Conservation (phyloP, 2,888 invertebrate species). For the Drosophila emarginata region DNA sequence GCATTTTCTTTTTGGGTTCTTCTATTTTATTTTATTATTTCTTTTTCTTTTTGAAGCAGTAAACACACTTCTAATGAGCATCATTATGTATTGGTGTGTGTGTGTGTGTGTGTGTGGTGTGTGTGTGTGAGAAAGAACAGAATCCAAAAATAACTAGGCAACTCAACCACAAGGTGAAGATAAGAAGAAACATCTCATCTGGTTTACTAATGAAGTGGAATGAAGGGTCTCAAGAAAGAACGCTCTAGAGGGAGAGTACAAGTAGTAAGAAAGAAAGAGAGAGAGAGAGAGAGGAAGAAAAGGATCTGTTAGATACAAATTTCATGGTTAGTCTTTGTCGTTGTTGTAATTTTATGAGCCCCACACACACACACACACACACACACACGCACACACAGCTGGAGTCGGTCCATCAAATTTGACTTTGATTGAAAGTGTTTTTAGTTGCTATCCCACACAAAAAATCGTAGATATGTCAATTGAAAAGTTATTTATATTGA, state of each 20-base stretch:
- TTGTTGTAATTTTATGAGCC: slow-evolving; percentile 12
- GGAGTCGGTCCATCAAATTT: slow-evolving; percentile 15
- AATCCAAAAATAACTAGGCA: slow-evolving; percentile 30
- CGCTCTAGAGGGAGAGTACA: neutral
- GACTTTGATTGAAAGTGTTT: slow-evolving; percentile 67
- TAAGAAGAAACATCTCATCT: slow-evolving; percentile 14
- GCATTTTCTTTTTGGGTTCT: slow-evolving; percentile 11
- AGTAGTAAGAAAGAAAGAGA: neutral
- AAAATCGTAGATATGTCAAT: slow-evolving; percentile 47
- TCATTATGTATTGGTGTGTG: slow-evolving; percentile 53
- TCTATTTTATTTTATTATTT: too few species aligned
- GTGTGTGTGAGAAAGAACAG: slow-evolving; percentile 35
- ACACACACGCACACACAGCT: slow-evolving; percentile 3
- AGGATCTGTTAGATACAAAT: slow-evolving; percentile 19
- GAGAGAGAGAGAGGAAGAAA: slow-evolving; percentile 12
- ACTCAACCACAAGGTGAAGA: slow-evolving; percentile 15
- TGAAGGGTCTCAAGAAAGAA: neutral
- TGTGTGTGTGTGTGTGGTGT: slow-evolving; percentile 22
- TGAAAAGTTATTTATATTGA: slow-evolving; percentile 50
- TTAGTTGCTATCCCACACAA: slow-evolving; percentile 2
- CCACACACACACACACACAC: neutral
- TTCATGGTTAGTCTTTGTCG: slow-evolving; percentile 3
- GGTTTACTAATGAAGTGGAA: slow-evolving; percentile 19
- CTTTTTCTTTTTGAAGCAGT: neutral
- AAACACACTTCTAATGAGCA: slow-evolving; percentile 66